A percentile compares a stretch with the other conserved stretches of the same genome.
phyloP scores from a whole-genome alignment of 2,888 invertebrate species.

The Meta bourneti region DNA sequence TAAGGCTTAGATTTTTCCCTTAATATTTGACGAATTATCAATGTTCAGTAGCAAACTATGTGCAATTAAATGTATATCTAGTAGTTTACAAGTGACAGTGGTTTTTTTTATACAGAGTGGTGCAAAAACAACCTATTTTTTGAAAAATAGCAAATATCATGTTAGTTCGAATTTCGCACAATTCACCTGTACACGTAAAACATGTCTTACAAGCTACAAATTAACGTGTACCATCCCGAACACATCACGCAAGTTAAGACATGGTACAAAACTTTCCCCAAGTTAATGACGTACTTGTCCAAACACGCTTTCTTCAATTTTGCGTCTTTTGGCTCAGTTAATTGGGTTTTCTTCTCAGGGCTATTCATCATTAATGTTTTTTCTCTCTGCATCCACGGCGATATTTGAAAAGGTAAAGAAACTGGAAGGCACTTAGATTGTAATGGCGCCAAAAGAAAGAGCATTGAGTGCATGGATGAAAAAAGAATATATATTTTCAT shows the following conservation, averaged over 20 bases:
- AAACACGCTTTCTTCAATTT: conserved; percentile 34
- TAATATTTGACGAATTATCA: too few relatives aligned
- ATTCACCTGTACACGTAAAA: too few relatives aligned
- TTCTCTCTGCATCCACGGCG: neutral
- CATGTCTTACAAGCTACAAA: too few relatives aligned
- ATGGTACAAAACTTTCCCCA: neutral
- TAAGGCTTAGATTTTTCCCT: too few relatives aligned
- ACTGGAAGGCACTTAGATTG: conserved; percentile 32
- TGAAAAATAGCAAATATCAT: too few relatives aligned
- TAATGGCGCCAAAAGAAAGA: conserved; percentile 36
- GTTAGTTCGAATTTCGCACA: too few relatives aligned
- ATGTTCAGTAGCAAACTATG: too few relatives aligned
- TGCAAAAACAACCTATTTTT: too few relatives aligned
- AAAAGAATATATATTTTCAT: conserved; percentile 31
- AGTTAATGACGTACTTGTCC: conserved; percentile 28
- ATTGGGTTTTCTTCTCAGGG: conserved; percentile 29
- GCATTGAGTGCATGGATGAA: neutral
- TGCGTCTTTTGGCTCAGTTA: neutral
- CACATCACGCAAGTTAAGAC: neutral
- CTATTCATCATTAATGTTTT: conserved; percentile 35
- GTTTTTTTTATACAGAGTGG: too few relatives aligned
- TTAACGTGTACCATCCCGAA: too few relatives aligned
- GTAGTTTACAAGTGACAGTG: too few relatives aligned
- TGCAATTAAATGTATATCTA: too few relatives aligned
- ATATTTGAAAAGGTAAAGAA: conserved; percentile 38